Conservation (phyloP, 2,797 vertebrate genomes). For the Ptychobarbus kaznakovi region DNA sequence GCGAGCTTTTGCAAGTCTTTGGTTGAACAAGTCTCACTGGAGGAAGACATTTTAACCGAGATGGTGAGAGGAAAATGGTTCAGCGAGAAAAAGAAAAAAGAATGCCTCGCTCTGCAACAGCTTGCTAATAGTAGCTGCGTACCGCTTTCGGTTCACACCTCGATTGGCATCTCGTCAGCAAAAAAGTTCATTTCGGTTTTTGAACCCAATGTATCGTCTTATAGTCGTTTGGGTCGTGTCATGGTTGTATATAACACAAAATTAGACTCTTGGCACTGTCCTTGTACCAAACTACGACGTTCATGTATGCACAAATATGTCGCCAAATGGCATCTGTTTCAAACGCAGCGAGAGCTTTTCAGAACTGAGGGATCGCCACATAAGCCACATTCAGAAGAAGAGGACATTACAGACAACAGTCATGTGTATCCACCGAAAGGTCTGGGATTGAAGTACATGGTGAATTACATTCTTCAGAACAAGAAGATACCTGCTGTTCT, state of each 20-base stretch:
- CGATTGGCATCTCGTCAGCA: background rate
- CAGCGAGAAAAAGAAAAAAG: slow-evolving; percentile 29
- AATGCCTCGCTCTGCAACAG: slow-evolving; percentile 21
- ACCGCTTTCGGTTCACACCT: slow-evolving; percentile 26
- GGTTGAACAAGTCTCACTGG: background rate
- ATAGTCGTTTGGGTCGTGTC: slow-evolving; percentile 35
- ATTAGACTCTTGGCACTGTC: slow-evolving; percentile 40
- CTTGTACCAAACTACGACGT: slow-evolving; percentile 27
- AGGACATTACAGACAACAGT: background rate
- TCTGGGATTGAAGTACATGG: slow-evolving; percentile 22
- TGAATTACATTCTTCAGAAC: slow-evolving; percentile 37
- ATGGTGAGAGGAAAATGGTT: slow-evolving; percentile 43
- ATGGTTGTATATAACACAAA: slow-evolving; percentile 33
- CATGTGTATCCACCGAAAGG: slow-evolving; percentile 23
- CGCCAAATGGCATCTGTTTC: slow-evolving; percentile 56
- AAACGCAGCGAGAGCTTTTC: slow-evolving; percentile 29
- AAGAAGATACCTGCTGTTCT: slow-evolving; percentile 42
- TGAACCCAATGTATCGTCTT: slow-evolving; percentile 36
- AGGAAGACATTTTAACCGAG: slow-evolving; percentile 2
- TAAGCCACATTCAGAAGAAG: background rate
- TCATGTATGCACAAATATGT: slow-evolving; percentile 50
- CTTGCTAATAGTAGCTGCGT: slow-evolving; percentile 3
- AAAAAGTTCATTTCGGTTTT: slow-evolving; percentile 29
- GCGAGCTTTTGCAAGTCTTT: slow-evolving; percentile 6
- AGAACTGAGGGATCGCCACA: background rate